Base-by-base conservation (phyloP, 1,140 invertebrate species). In the Rhysida immarginata region DNA sequence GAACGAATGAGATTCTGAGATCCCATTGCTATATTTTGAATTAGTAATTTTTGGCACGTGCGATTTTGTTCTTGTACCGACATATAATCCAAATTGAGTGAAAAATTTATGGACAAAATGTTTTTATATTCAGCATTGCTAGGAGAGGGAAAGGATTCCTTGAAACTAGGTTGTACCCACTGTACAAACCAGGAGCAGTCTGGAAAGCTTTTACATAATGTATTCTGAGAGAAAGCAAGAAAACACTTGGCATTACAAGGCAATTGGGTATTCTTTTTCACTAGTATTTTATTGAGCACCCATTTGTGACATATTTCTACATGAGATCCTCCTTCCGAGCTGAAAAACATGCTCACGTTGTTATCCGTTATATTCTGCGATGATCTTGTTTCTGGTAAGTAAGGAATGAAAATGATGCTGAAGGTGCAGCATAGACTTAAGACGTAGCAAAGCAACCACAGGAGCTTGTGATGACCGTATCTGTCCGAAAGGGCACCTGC, bases 321-420 rank as follows among this genome's bases (percentile, higher is more conserved):
- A 23, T 20, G 8, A 20, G 8, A 46, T 18, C 8, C 16, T 46
- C 11, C n/a, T 11, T 11, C n/a, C 35, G n/a, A 41, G 11, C 35
- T 41, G 35, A n/a, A 11, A n/a, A n/a, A 11, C 35, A 41, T 41
- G n/a, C 11, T 41, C 35, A 41, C 35, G n/a, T 41, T 41, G 35
- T n/a, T n/a, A 41, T n/a, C 11, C 35, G 35, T 41, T 11, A 41
- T 11, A 11, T 41, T 41, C 35, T n/a, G 35, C n/a, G 35, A 11
- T 23, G 44, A 5, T 8, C 18, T 23, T 20, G 20, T 23, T 20
- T 46, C 8, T 46, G 44, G 18, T 46, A 11, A 5, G 21, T 46
- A 8, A n/a, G 49, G 49, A 16, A 51, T 51, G 26, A 51, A 51
- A 26, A 51, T 26, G 2, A 51, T 3, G 20, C 49, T 51, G 26